Conservation (phyloP, 2,888 invertebrate species). For the Euzophera pinguis region DNA sequence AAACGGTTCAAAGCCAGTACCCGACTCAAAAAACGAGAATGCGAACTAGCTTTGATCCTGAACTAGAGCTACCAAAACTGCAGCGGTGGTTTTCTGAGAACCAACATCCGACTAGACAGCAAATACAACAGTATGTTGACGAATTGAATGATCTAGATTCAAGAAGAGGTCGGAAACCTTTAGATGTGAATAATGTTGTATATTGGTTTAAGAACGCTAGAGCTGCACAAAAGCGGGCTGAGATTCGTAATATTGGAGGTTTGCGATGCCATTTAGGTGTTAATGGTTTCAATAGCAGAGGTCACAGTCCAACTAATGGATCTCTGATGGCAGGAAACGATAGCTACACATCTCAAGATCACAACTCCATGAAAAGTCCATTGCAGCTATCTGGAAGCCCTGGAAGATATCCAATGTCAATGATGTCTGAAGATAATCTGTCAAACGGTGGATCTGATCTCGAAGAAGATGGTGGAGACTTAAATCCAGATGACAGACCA, state of each 20-base stretch:
- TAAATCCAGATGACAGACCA: constrained; percentile 78
- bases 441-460: constrained; percentile 84
- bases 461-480: constrained; percentile 82
- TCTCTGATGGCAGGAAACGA: constrained; percentile 81
- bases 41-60: constrained; percentile 98
- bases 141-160: constrained; percentile 96
- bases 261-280: constrained; percentile 79
- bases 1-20: constrained; percentile 87
- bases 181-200: constrained; percentile 97
- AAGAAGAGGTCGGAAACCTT: constrained; percentile 93
- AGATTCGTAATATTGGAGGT: constrained; percentile 84
- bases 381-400: constrained; percentile 76
- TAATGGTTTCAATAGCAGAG: constrained; percentile 83
- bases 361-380: constrained; percentile 82
- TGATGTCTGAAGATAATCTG: constrained; percentile 83
- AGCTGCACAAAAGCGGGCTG: constrained; percentile 96
- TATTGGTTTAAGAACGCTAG: constrained; percentile 99
- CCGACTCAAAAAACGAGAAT: constrained; percentile 94
- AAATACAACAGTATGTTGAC: constrained; percentile 96
- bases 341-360: constrained; percentile 79
- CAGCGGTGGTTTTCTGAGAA: constrained; percentile 99
- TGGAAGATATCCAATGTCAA: constrained; percentile 81
- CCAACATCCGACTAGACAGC: constrained; percentile 97
- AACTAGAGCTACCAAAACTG: constrained; percentile 95
- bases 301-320: constrained; percentile 82